These are phyloP conservation scores for Bimastos eiseni DNA, from an alignment of 2,888 invertebrate species.

Conservation along the genomic window DNA sequence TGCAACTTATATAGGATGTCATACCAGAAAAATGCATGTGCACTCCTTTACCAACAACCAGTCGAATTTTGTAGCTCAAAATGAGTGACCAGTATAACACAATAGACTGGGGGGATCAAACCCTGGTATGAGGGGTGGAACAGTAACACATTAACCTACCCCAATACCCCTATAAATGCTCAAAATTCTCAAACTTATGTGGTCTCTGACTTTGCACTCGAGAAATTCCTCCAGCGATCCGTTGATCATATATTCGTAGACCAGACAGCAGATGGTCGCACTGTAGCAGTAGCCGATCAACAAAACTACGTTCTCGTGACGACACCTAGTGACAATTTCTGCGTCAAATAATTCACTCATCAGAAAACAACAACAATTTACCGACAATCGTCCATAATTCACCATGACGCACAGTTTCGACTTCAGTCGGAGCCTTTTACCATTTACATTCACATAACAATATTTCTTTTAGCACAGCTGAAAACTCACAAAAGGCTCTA, in stretches of 20 bases:
- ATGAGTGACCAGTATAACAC: not conserved
- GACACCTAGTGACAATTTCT: not conserved
- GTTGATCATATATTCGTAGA: constrained; percentile 8
- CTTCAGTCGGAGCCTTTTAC: not conserved
- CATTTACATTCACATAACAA: not conserved
- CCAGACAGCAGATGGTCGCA: not conserved
- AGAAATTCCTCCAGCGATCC: constrained; percentile 20
- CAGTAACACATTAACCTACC: not conserved
- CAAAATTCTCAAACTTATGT: too few relatives aligned
- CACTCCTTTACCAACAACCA: not conserved
- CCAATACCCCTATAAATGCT: too few relatives aligned
- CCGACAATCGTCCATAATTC: not conserved
- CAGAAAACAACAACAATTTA: not conserved
- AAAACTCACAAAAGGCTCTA: not conserved
- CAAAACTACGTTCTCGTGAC: not conserved
- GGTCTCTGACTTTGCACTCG: not conserved
- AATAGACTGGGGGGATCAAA: not conserved
- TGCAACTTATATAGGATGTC: not conserved
- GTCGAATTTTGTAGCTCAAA: not conserved
- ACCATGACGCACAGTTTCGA: not conserved
- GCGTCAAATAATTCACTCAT: not conserved
- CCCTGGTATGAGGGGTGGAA: not conserved
- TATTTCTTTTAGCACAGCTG: not conserved
- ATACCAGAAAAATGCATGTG: not conserved
- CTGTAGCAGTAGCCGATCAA: constrained; percentile 1